Percentiles rank a stretch among this genome's conserved stretches.
phyloP scores from a whole-genome alignment of 2,797 vertebrate genomes.

The Bothrops alternatus region DNA sequence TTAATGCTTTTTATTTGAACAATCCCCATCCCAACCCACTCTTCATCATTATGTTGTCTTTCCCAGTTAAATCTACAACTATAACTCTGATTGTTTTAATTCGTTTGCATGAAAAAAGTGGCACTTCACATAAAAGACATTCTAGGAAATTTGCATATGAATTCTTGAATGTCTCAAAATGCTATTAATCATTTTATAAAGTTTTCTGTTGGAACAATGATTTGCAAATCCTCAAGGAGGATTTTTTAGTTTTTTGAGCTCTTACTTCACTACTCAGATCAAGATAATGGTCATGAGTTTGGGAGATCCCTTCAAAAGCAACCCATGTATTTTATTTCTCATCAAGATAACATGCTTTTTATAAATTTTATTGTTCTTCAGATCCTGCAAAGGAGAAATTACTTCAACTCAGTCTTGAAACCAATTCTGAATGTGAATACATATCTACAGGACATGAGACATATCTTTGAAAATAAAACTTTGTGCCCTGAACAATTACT shows the following conservation, averaged over 20 bases:
- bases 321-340: conserved; percentile 32
- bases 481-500: not conserved
- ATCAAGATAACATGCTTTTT: conserved; percentile 31
- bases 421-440: not conserved
- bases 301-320: conserved; percentile 39
- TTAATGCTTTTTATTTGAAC: not conserved
- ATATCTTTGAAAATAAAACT: not conserved
- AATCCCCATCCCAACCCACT: not conserved
- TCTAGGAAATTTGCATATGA: conserved; percentile 61
- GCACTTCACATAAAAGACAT: conserved; percentile 52
- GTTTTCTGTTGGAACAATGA: conserved; percentile 30
- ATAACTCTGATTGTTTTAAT: conserved; percentile 37
- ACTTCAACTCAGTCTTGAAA: not conserved
- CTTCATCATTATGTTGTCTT: conserved; percentile 43
- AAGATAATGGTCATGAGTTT: conserved; percentile 49
- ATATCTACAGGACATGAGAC: not conserved
- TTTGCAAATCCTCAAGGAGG: conserved; percentile 44
- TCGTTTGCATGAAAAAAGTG: conserved; percentile 52
- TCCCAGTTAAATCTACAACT: conserved; percentile 50
- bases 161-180: conserved; percentile 52
- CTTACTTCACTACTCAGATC: conserved; percentile 33
- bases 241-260: conserved; percentile 44
- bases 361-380: conserved; percentile 30
- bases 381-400: conserved; percentile 20
- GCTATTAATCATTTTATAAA: conserved; percentile 55